Base-by-base conservation (phyloP, 2,113 vertebrate species). In the Maccullochella peelii region DNA sequence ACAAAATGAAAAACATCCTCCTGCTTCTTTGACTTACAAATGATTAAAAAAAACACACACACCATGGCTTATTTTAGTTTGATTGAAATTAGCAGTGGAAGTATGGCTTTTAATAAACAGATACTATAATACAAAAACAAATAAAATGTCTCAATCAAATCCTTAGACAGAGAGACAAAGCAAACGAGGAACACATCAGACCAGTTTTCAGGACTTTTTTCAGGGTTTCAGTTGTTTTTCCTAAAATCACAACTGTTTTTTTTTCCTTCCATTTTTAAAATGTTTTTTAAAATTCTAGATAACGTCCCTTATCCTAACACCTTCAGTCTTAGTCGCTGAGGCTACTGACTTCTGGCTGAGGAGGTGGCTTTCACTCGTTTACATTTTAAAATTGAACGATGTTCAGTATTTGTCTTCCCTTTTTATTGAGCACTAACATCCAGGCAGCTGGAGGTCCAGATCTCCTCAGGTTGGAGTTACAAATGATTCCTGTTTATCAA, bases 71-170 rank as follows among this genome's bases (percentile, higher is more conserved):
- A 23, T 78, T 82, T 85, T 50, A 86, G 85, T 82, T 79, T 71
- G 84, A 86, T 54, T 86, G 79, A 90, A 86, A 90, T 82, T 66
- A 89, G 74, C 80, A 84, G 76, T 85, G 79, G 79, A 82, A 61
- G 50, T 88, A 81, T 90, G 86, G 86, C 88, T 92, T 91, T 86
- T 44, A 73, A 87, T 69, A 65, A 73, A 80, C 66, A 89, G 65
- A 85, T 74, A 61, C 33, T 73, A 80, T 78, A 23, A 66, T 65
- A 88, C 27, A 89, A 77, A 81, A 83, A 38, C 21, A 74, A 75
- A 74, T 11, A 38, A 38, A 27, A 73, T 54, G 77, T 36, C 25
- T 67, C 55, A 30, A 58, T 38, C 8, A 79, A 74, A 82, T 66
- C 4, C 2, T 69, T 47, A 11, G 15, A 77, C 54, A 76, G 38